These are phyloP conservation scores for Spinus olivaceus DNA, from an alignment of 2,797 vertebrate species.

Conservation along the genomic window DNA sequence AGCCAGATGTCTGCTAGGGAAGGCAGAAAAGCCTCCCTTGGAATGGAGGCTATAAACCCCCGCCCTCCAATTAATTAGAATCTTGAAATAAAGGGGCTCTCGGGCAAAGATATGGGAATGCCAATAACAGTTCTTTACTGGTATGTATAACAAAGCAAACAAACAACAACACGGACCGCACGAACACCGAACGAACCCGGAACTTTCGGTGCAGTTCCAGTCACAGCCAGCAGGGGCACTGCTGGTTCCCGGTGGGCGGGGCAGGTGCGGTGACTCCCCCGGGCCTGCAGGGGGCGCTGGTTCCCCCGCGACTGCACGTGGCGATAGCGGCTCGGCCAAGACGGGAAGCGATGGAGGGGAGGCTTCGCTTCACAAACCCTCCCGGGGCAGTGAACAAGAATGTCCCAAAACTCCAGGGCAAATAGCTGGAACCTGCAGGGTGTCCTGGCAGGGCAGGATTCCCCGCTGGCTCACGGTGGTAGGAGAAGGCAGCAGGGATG, in stretches of 20 bases:
- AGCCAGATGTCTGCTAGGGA: neutral
- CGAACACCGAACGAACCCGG: accelerated
- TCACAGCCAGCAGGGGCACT: neutral
- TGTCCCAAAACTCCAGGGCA: neutral
- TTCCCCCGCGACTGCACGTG: no score
- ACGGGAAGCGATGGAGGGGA: neutral
- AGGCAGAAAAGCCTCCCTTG: neutral
- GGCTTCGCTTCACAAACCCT: neutral
- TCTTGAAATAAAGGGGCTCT: neutral
- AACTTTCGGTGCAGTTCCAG: neutral
- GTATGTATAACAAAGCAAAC: neutral
- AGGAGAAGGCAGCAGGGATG: neutral
- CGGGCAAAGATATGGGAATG: neutral
- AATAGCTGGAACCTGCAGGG: neutral
- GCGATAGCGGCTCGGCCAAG: neutral
- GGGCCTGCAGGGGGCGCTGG: neutral
- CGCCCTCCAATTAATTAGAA: neutral
- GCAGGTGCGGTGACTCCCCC: neutral
- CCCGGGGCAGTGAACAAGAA: neutral
- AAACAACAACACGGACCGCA: neutral
- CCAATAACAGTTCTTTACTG: neutral
- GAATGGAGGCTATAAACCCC: neutral
- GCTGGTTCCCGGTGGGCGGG: no score
- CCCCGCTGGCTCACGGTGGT: neutral
- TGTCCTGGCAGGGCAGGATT: neutral